Evolutionary conservation across 2,113 vertebrate species (phyloP), one percentile per base, ranked within the genome.

Genomic region (Halichoeres trimaculatus): DNA sequence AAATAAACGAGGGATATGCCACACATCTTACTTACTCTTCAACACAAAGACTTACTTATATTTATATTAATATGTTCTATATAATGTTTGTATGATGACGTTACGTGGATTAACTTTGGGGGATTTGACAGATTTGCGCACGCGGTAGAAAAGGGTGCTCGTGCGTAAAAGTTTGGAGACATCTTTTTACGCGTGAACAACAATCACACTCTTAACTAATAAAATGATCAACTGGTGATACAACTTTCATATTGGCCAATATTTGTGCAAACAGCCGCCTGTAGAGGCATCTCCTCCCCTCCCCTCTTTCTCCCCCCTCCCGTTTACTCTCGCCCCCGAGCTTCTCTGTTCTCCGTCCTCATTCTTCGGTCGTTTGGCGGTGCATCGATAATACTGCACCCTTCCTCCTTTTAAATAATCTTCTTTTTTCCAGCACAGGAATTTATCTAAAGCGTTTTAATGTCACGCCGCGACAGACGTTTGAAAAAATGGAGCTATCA

Each of bases 401-500:
- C 87, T 71, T 82, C 74, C 57, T 66, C 70, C 55, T 58, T 68
- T 30, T 55, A 52, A 20, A 74, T 70, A 71, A 7, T 45, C 43
- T 45, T 7, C 90, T 91, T 91, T 75, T 70, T 24, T 65, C 80
- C 76, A 82, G 9, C 50, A 45, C 70, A 19, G 72, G 87, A 78
- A 61, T 71, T 81, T 30, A 79, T 64, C 2, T 86, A 78, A 67
- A 69, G 74, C 88, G 91, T 91, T 93, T 94, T 94, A 93, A 95
- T 95, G 94, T 95, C 94, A 90, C 92, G 91, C 81, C 87, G 84
- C 89, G 92, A 91, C 68, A 92, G 78, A 86, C 83, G 70, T 78
- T 80, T 88, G 70, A 83, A 86, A 89, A 91, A 89, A 95, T 95
- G 94, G 94, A 93, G 89, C 87, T 89, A 89, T 74, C 91, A 80